Conservation (phyloP, 1,140 invertebrate species). For the Delia radicum region DNA sequence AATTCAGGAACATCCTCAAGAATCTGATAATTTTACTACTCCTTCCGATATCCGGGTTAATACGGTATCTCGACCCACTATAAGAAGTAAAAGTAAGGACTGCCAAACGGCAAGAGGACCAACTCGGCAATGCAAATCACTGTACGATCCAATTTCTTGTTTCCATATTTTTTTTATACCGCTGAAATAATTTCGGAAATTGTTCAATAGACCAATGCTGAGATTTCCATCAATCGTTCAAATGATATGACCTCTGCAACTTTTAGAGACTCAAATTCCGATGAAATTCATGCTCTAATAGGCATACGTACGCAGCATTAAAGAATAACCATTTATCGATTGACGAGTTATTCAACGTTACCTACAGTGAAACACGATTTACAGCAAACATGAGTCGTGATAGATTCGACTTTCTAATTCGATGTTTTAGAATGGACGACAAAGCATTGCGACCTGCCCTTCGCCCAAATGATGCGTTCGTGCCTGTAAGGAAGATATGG, state of each 20-base stretch:
- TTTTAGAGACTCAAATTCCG: background rate
- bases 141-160: too few relatives aligned
- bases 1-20: too few relatives aligned
- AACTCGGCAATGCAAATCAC: too few relatives aligned
- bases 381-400: background rate
- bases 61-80: too few relatives aligned
- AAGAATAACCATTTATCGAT: constrained; percentile 15
- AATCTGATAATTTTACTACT: too few relatives aligned
- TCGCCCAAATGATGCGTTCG: background rate
- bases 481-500: background rate
- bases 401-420: constrained; percentile 5
- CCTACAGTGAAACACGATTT: background rate
- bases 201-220: too few relatives aligned
- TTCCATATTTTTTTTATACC: background rate
- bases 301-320: background rate
- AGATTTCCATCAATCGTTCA: background rate
- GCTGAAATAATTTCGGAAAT: too few relatives aligned
- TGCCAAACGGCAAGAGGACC: too few relatives aligned
- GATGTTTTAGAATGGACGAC: background rate
- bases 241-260: background rate
- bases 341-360: background rate
- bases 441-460: background rate
- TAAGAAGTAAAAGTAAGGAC: too few relatives aligned
- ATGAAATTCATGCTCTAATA: background rate
- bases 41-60: too few relatives aligned